Base-by-base conservation (phyloP, 2,888 invertebrate genomes). In the Criorhina ranunculi region DNA sequence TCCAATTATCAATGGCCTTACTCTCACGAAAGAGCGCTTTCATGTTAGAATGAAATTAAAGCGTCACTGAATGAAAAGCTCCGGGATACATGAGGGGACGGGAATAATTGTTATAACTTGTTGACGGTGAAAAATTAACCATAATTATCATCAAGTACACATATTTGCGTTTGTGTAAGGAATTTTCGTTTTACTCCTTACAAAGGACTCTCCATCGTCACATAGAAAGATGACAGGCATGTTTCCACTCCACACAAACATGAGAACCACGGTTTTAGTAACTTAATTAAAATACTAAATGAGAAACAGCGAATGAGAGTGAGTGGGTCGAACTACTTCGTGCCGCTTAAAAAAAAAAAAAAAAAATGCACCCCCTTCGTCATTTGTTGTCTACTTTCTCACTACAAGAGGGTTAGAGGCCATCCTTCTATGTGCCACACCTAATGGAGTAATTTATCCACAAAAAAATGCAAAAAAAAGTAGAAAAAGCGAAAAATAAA, bases 261-360 rank as follows among this genome's bases (percentile, higher is more conserved):
- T 33, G 31, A 24, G 2, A 75, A 79, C 57, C 49, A 75, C 69
- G 75, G 59, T 75, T 69, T 67, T 59, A 79, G 83, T 75, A 85
- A 85, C 79, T 85, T 79, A 85, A 85, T 85, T 85, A 85, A 79
- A 85, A 79, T 59, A 57, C 62, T 75, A 64, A 79, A 85, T 75
- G 69, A 49, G 51, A 62, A 51, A 42, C 17, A 75, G 12, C 33
- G 11, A 12, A 12, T 1, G 12, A 24, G 37, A 12, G 29, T 11
- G 24, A 44, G 24, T 12, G 15, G 19, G 69, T 29, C 62, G 62
- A 40, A 42, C 51, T 31, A 40, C 31, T 29, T 37, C 24, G 8
- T 17, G 8, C 1, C 57, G 24, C 37, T 64, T 33, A 5, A 6
- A 44, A 15, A 46, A 66, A 37, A 60, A 9, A 53, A 51, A 5